A percentile compares a stretch with the other conserved stretches of the same genome.
Evolutionary conservation across 2,888 invertebrate species (phyloP).

Genomic region (Thecocarcelia acutangulata): DNA sequence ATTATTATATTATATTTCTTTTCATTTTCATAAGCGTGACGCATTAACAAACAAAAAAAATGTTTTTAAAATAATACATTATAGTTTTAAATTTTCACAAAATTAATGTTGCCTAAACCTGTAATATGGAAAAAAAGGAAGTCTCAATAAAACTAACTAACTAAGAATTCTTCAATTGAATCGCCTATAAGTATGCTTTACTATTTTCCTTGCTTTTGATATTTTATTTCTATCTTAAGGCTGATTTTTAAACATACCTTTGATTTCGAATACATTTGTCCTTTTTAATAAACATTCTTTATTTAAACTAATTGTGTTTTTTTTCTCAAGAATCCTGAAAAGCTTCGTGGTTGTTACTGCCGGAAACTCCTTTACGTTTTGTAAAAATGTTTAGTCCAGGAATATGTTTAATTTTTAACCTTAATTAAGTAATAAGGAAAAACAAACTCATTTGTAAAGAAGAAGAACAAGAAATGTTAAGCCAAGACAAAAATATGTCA

Average conservation of each 20-base stretch:
- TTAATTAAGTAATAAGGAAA: slow-evolving; percentile 34
- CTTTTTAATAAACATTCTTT: slow-evolving; percentile 5
- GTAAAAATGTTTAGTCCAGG: slow-evolving; percentile 26
- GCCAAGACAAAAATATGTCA: slow-evolving; percentile 66
- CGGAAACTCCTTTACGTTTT: slow-evolving; percentile 57
- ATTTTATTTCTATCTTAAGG: too few species aligned
- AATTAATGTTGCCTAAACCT: too few species aligned
- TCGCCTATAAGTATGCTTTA: too few species aligned
- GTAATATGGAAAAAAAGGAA: too few species aligned
- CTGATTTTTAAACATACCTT: not conserved
- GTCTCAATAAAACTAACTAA: too few species aligned
- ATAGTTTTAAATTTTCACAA: too few species aligned
- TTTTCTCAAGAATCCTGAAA: not conserved
- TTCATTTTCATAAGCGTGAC: too few species aligned
- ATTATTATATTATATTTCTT: too few species aligned
- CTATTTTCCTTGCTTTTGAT: too few species aligned
- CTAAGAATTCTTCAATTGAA: too few species aligned
- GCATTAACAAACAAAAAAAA: too few species aligned
- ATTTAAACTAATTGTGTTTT: slow-evolving; percentile 2
- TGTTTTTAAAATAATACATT: too few species aligned
- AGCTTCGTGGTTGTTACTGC: slow-evolving; percentile 2
- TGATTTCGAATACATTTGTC: slow-evolving; percentile 2
- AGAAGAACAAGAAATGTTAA: not conserved
- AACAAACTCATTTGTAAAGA: slow-evolving; percentile 2
- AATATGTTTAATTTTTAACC: slow-evolving; percentile 9